Evolutionary conservation across 2,113 vertebrate species (phyloP).

Genomic region (Paratilapia polleni): DNA sequence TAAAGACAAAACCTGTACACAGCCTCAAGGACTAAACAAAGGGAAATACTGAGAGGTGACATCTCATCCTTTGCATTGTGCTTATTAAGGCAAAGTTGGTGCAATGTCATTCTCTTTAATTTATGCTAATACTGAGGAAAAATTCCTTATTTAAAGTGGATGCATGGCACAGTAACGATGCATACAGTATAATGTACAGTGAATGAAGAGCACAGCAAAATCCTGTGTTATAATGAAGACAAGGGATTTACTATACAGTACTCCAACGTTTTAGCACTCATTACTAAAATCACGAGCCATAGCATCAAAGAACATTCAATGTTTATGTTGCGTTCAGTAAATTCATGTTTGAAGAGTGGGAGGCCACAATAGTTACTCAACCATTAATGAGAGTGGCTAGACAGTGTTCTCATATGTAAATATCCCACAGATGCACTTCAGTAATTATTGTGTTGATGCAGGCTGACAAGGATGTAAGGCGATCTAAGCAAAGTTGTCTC

Average conservation of each 20-base stretch:
- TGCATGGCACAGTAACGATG: conserved; percentile 10
- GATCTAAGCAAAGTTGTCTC: conserved; percentile 45
- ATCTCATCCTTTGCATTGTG: conserved; percentile 30
- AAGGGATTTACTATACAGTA: background rate
- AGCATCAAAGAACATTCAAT: background rate
- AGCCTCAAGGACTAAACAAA: conserved; percentile 4
- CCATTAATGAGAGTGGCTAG: conserved; percentile 57
- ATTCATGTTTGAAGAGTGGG: conserved; percentile 27
- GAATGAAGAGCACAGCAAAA: conserved; percentile 2
- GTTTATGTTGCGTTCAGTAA: conserved; percentile 19
- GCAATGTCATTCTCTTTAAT: conserved; percentile 65
- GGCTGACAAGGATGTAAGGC: conserved; percentile 51
- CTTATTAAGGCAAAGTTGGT: conserved; percentile 35
- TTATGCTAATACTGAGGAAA: conserved; percentile 42
- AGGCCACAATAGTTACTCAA: conserved; percentile 33
- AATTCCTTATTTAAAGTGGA: conserved; percentile 35
- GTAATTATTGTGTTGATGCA: conserved; percentile 59
- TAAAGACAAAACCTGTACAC: background rate
- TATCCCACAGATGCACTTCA: conserved; percentile 53
- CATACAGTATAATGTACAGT: background rate
- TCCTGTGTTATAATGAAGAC: background rate
- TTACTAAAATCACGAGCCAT: conserved; percentile 8
- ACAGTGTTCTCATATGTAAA: conserved; percentile 55
- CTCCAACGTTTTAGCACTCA: conserved; percentile 10
- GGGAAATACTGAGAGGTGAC: background rate